Evolutionary conservation across 1,140 invertebrate species (phyloP).

Genomic region (Asbolus verrucosus): DNA sequence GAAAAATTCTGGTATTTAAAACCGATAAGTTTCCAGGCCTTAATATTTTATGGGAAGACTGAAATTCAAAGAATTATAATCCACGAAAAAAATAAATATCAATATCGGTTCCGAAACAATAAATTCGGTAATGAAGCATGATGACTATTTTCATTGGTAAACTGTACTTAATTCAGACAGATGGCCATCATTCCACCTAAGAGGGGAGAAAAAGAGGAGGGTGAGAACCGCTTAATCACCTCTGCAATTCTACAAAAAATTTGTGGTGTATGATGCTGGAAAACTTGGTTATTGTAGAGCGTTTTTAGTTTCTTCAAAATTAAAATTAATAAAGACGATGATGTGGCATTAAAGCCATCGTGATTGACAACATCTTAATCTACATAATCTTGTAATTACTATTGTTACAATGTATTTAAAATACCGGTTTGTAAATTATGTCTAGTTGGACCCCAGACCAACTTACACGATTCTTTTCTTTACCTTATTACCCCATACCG

Average conservation of each 20-base stretch:
- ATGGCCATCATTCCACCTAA: slow-evolving; percentile 20
- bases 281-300: too few species aligned
- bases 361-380: not conserved
- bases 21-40: too few species aligned
- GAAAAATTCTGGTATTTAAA: too few species aligned
- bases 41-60: too few species aligned
- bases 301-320: not conserved
- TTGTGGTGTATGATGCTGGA: too few species aligned
- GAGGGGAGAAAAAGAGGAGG: slow-evolving; percentile 32
- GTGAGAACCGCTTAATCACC: slow-evolving; percentile 33
- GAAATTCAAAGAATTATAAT: too few species aligned
- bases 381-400: slow-evolving; percentile 8
- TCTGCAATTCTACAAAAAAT: not conserved
- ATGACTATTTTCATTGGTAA: slow-evolving; percentile 18
- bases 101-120: too few species aligned
- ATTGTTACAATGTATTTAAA: slow-evolving; percentile 1
- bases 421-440: slow-evolving; percentile 25
- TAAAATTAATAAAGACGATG: not conserved
- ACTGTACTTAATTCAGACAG: slow-evolving; percentile 36
- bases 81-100: too few species aligned
- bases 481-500: slow-evolving; percentile 31
- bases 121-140: not conserved
- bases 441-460: slow-evolving; percentile 10
- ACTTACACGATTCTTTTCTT: slow-evolving; percentile 17
- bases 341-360: not conserved